Evolutionary conservation across 2,797 vertebrate species (phyloP), one percentile per base, ranked within the genome.

Genomic region (Lithobates pipiens): DNA sequence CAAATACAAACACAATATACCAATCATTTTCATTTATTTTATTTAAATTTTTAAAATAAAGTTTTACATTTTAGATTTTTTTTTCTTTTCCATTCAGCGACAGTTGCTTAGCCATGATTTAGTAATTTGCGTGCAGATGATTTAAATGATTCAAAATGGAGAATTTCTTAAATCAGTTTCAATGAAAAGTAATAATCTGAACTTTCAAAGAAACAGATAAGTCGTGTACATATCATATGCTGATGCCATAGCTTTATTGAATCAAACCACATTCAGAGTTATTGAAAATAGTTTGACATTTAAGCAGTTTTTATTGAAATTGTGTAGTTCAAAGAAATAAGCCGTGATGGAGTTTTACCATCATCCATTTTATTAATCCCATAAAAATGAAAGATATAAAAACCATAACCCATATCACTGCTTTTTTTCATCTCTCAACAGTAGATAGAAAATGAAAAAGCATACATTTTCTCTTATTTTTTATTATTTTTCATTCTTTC

Each of bases 371-470:
- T 86, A 86, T 83, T 86, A 86, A 86, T 83, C 85, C 70, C 68
- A 86, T 86, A 86, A 86, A 86, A 86, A 86, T 82, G 85, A 83
- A 86, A 86, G 82, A 86, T 86, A 86, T 86, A 86, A 86, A 86
- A 86, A 74, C 85, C 85, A 83, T 86, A 86, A 83, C 80, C 80
- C 85, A 86, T 86, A 86, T 86, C 85, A 86, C 80, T 79, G 85
- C 85, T 83, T 77, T 86, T 54, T 32, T 86, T 86, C 80, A 86
- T 86, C 76, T 86, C 73, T 75, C 63, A 83, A 83, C 68, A 86
- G 80, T 78, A 75, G 85, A 77, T 83, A 86, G 80, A 86, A 86
- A 83, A 86, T 86, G 85, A 79, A 86, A 86, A 83, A 83, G 85
- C 85, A 86, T 78, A 86, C 76, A 86, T 86, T 86, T 86, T 69